Evolutionary conservation across 1,140 invertebrate genomes (phyloP), one percentile per base, ranked within the genome.

Genomic region (Asbolus verrucosus): DNA sequence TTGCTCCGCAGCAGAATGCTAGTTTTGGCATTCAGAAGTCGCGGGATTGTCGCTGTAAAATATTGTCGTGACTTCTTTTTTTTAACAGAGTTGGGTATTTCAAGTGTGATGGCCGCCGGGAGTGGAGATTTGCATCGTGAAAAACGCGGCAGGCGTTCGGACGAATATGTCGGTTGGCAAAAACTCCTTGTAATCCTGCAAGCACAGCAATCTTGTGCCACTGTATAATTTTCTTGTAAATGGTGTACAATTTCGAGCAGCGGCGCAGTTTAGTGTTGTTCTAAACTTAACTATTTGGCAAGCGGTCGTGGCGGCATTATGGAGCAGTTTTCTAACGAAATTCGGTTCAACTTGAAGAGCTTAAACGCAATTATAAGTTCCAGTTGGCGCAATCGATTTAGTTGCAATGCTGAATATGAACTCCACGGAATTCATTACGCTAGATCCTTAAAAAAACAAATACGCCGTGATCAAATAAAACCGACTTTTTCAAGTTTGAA

Each of bases 161-260:
- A 27, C 46, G 46, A 54, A 54, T 54, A 54, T 54, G 46, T 27
- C 21, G n/a, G 46, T 54, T 27, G 46, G 21, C 46, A 54, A 54
- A 54, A 54, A 54, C n/a, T 27, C n/a, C n/a, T 36, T n/a, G 46
- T 54, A 54, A 54, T 54, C 21, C 46, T 54, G 46, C 46, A 54
- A 54, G 46, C 46, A 21, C 46, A 54, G 46, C 46, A 54, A 54
- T 54, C 46, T 54, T 54, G 46, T 54, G 46, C 46, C 46, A 54
- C 21, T 54, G 46, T 54, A 54, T 54, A 54, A 54, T 54, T 54
- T 54, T 54, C 46, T 54, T 54, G 46, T 54, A 54, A 54, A 54
- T 54, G 46, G 46, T 54, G 46, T 54, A 54, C 19, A 54, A 54
- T 54, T 54, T 27, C 19, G 46, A 54, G 46, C 19, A 54, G 46